These are phyloP conservation scores for Oncorhynchus kisutch DNA, from an alignment of 2,113 vertebrate species.

Conservation along the genomic window DNA sequence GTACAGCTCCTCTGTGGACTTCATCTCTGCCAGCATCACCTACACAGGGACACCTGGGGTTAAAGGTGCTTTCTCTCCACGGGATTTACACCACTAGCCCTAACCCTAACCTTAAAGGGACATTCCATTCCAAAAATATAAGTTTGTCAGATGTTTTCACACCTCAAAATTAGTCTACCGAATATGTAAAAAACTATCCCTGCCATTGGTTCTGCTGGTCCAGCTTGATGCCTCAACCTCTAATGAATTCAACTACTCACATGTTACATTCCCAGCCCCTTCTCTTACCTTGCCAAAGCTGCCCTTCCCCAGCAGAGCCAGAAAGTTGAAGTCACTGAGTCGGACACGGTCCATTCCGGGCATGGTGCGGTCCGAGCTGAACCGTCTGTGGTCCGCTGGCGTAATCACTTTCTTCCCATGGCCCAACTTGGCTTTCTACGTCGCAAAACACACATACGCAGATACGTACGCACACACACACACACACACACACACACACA, in stretches of 20 bases:
- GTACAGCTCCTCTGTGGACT: constrained; percentile 90
- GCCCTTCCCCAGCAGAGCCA: constrained; percentile 95
- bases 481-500: neutral
- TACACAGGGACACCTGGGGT: constrained; percentile 48
- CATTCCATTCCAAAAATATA: no score
- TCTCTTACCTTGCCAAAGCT: constrained; percentile 93
- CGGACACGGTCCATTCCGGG: constrained; percentile 88
- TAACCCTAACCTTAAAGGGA: no score
- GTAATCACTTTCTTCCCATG: constrained; percentile 93
- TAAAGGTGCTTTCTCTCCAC: no score
- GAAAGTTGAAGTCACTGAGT: constrained; percentile 93
- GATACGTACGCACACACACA: neutral
- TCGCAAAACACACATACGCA: constrained; percentile 22
- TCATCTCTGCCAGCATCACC: constrained; percentile 97
- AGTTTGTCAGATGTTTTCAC: no score
- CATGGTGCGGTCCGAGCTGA: constrained; percentile 67
- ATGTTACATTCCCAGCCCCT: neutral
- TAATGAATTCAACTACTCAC: neutral
- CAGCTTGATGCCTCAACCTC: no score
- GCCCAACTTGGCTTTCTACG: constrained; percentile 94
- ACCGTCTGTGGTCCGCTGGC: constrained; percentile 83
- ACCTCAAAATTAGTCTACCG: no score
- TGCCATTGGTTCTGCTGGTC: no score
- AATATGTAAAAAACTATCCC: no score
- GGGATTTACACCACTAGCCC: no score